phyloP scores from a whole-genome alignment of 1,140 invertebrate species.

The Lineus longissimus region DNA sequence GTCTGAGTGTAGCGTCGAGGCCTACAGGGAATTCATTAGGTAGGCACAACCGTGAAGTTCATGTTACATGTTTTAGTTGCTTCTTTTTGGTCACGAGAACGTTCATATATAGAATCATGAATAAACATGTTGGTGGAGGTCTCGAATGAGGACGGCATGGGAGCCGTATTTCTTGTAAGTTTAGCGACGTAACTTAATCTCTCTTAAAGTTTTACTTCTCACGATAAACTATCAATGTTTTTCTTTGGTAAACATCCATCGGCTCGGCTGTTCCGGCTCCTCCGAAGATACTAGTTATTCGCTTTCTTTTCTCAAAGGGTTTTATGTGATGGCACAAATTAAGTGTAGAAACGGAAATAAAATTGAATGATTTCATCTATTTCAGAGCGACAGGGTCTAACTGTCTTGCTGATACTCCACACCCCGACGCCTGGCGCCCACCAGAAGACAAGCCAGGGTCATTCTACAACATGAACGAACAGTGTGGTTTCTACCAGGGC shows the following conservation, averaged over 20 bases:
- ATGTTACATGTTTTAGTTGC: neutral
- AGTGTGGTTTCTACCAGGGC: slow-evolving; percentile 26
- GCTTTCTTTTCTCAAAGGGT: neutral
- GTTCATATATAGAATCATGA: no score
- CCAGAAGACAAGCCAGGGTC: slow-evolving; percentile 25
- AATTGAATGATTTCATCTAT: neutral
- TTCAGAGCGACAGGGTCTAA: slow-evolving; percentile 15
- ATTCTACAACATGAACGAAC: slow-evolving; percentile 25
- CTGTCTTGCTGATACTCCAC: slow-evolving; percentile 28
- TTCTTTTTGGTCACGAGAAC: neutral
- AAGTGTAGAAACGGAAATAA: no score
- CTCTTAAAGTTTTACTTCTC: no score
- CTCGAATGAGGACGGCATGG: no score
- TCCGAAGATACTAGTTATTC: neutral
- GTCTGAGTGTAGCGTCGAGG: slow-evolving; percentile 30
- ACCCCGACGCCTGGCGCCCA: neutral
- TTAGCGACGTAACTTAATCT: no score
- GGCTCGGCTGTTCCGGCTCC: no score
- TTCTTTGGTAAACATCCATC: no score
- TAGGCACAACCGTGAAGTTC: slow-evolving; percentile 8
- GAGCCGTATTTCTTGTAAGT: no score
- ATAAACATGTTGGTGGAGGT: no score
- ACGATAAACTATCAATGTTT: no score
- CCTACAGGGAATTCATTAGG: slow-evolving; percentile 27
- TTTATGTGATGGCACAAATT: neutral